phyloP scores from a whole-genome alignment of 2,113 vertebrate genomes.

The Chamaetylas fuelleborni region DNA sequence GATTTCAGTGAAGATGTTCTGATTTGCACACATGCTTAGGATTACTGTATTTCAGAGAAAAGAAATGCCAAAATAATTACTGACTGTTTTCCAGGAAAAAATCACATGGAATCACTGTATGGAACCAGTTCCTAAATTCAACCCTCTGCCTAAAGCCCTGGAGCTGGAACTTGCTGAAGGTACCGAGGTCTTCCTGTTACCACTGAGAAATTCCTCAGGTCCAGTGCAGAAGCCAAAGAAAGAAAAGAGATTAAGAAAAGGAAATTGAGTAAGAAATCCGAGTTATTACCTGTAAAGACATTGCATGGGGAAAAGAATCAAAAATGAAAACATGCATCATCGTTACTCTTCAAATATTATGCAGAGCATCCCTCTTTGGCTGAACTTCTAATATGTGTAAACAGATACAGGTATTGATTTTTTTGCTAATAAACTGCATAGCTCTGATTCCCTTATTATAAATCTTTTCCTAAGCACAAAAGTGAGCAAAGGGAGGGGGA shows the following conservation, averaged over 20 bases:
- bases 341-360: neutral
- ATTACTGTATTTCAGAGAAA: neutral
- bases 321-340: neutral
- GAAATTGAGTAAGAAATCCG: neutral
- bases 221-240: neutral
- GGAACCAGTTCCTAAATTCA: neutral
- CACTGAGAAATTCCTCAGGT: neutral
- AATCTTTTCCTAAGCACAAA: slow-evolving; percentile 64
- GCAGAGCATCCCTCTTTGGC: neutral
- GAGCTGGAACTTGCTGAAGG: neutral
- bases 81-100: neutral
- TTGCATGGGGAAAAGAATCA: neutral
- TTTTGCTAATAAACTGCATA: slow-evolving; percentile 34
- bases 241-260: neutral
- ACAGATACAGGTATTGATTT: neutral
- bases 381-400: neutral
- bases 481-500: slow-evolving; percentile 9
- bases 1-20: neutral
- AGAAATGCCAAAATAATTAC: neutral
- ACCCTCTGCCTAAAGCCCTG: accelerated
- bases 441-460: slow-evolving; percentile 39
- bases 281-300: neutral
- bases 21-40: neutral
- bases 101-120: neutral
- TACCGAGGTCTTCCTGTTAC: neutral